Conservation (phyloP, 2,797 vertebrate genomes). For the Phyllotis vaccarum region DNA sequence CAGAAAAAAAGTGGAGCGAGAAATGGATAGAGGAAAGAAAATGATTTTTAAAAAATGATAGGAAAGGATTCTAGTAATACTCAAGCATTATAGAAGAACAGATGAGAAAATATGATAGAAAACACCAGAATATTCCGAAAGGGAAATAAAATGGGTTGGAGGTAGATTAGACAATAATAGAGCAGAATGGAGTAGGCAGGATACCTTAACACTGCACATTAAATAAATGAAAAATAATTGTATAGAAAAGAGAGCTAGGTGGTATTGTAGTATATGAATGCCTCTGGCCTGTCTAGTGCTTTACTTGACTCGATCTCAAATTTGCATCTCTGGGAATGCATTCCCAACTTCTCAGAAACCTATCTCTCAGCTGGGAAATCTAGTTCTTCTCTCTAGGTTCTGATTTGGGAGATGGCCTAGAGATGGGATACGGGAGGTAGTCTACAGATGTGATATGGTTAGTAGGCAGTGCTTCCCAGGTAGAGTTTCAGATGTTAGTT, state of each 20-base stretch:
- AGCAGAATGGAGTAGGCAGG: neutral
- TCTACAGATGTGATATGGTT: neutral
- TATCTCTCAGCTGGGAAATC: neutral
- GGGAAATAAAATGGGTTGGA: neutral
- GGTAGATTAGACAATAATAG: neutral
- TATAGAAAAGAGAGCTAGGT: neutral
- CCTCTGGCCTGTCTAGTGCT: neutral
- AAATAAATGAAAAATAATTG: neutral
- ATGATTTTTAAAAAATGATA: neutral
- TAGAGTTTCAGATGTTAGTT: neutral
- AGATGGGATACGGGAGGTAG: neutral
- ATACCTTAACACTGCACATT: neutral
- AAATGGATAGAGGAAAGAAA: neutral
- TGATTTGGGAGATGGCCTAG: neutral
- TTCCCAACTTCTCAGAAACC: neutral
- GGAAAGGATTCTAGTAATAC: neutral
- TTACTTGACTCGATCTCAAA: neutral
- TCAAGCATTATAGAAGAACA: neutral
- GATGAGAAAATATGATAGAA: neutral
- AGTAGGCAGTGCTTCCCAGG: neutral
- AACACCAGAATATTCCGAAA: neutral
- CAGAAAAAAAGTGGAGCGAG: neutral
- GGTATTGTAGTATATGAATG: neutral
- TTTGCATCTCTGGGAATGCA: neutral
- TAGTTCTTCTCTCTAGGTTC: neutral